Evolutionary conservation across 1,140 invertebrate genomes (phyloP), one percentile per base, ranked within the genome.

Genomic region (Plutomurus gul): DNA sequence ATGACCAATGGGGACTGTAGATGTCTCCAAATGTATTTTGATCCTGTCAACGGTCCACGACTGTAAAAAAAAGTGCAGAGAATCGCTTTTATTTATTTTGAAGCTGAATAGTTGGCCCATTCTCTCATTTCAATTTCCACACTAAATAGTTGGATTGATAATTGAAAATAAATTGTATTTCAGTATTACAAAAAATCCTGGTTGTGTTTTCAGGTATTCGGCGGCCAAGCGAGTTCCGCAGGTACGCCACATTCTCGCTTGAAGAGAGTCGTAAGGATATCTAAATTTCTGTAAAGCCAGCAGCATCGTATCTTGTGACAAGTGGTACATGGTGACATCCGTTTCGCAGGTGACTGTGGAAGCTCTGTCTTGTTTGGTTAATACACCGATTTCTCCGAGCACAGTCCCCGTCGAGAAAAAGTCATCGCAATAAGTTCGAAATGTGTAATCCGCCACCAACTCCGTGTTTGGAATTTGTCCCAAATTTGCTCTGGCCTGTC

Each of bases 331-430:
- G 83, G 86, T 85, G 3, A 88, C 87, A 11, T 83, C 81, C 4
- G 88, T 88, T 79, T 88, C 88, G 79, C 87, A 88, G 0, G 82
- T 85, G 8, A 87, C 85, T 1, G 84, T 85, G 3, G 85, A 85
- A 36, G 84, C 85, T 37, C 86, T 80, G 2, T 82, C 83, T 49
- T 84, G 83, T 74, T 85, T 84, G 16, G 86, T 87, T 8, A 88
- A 79, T 6, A 88, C 81, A 10, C 87, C 86, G 79, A 87, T 85
- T 81, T 88, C 88, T 4, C 88, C 88, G 36, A 88, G 84, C 1
- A 88, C 85, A 39, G 85, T 87, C 10, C 87, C 87, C 10, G 87
- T 83, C 0, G 86, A 84, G 70, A 88, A 81, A 73, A 86, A 88
- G 75, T 88, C 87, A 10, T 85, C 81, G 22, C 85, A 78, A 43